phyloP scores from a whole-genome alignment of 2,113 vertebrate species.

The Hippocampus guttulatus region DNA sequence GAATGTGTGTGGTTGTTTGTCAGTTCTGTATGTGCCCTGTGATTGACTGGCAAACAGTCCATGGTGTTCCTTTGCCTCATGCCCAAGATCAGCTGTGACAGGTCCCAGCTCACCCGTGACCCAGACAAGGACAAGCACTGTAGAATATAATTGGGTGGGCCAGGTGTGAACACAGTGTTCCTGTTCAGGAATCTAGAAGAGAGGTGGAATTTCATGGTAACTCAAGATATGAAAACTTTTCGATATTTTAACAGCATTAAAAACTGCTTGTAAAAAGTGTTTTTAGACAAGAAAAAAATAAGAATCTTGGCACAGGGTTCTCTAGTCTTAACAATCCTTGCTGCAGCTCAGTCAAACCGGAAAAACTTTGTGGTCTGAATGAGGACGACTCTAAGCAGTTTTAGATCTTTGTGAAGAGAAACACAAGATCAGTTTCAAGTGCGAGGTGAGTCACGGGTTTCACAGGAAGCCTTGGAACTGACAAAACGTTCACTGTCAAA shows the following conservation, averaged over 20 bases:
- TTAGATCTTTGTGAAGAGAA: background rate
- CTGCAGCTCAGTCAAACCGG: background rate
- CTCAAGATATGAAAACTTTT: background rate
- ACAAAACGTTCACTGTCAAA: background rate
- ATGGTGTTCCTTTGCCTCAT: background rate
- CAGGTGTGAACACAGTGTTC: background rate
- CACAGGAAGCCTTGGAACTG: conserved; percentile 1
- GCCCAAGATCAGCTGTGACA: background rate
- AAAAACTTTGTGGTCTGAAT: background rate
- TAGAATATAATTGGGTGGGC: too few relatives aligned
- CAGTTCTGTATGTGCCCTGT: too few relatives aligned
- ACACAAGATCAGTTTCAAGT: background rate
- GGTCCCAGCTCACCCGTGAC: background rate
- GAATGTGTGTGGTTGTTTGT: too few relatives aligned
- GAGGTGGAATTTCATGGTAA: too few relatives aligned
- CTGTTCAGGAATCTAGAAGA: background rate
- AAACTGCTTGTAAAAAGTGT: background rate
- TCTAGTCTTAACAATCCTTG: background rate
- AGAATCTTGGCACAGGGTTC: too few relatives aligned
- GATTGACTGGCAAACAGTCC: too few relatives aligned
- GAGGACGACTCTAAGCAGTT: background rate
- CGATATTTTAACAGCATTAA: background rate
- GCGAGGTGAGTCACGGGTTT: background rate
- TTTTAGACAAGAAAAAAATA: background rate
- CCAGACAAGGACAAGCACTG: too few relatives aligned